phyloP scores from a whole-genome alignment of 1,140 invertebrate genomes.

The Streblospio benedicti region DNA sequence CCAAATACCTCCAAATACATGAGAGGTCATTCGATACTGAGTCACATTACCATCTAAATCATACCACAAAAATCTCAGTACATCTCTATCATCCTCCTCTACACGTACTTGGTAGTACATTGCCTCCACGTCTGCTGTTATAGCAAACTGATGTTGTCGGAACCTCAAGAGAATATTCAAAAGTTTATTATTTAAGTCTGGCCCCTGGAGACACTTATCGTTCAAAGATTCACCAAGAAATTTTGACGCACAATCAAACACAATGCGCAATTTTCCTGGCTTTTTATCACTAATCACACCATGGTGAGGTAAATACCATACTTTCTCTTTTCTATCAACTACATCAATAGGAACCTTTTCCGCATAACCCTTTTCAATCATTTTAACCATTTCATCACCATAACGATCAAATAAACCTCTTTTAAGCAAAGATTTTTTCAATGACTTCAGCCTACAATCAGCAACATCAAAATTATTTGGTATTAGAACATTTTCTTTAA shows the following conservation, averaged over 20 bases:
- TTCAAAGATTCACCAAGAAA: conserved; percentile 28
- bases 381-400: neutral
- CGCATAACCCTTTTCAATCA: neutral
- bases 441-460: too few species aligned
- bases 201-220: conserved; percentile 24
- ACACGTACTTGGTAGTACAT: conserved; percentile 20
- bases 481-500: too few species aligned
- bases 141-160: conserved; percentile 4
- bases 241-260: conserved; percentile 21
- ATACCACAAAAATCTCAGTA: conserved; percentile 15
- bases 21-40: too few species aligned
- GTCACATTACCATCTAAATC: too few species aligned
- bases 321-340: neutral
- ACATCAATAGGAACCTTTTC: neutral
- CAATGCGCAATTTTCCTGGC: conserved; percentile 17
- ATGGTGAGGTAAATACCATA: conserved; percentile 22
- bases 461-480: too few species aligned
- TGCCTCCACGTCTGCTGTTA: conserved; percentile 20
- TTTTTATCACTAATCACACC: conserved; percentile 15
- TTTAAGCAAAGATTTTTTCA: too few species aligned
- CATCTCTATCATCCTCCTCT: neutral
- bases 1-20: too few species aligned
- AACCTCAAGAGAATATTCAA: conserved; percentile 7
- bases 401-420: too few species aligned
- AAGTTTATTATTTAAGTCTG: conserved; percentile 35